A percentile compares a stretch with the other conserved stretches of the same genome.
These are phyloP conservation scores for Nannobrachium achirus DNA, from an alignment of 2,113 vertebrate species.

Conservation along the genomic window DNA sequence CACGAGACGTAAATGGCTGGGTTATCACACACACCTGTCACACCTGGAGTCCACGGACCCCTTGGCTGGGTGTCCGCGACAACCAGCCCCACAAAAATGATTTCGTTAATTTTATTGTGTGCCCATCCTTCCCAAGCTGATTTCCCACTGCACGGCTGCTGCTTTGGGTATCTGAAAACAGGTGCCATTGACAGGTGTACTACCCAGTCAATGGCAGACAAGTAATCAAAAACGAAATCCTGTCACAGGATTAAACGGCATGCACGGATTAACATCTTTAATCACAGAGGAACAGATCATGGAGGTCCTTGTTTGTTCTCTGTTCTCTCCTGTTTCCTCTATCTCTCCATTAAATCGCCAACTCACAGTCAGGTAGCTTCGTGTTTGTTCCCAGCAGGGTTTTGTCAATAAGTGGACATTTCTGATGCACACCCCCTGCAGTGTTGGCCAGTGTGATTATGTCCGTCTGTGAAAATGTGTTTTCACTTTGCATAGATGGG, in stretches of 20 bases:
- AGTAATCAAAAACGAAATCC: slow-evolving; percentile 44
- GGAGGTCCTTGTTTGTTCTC: slow-evolving; percentile 62
- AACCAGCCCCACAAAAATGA: too few species aligned
- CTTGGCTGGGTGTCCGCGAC: too few species aligned
- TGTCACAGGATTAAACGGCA: slow-evolving; percentile 54
- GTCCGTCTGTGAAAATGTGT: slow-evolving; percentile 53
- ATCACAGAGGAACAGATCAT: slow-evolving; percentile 62
- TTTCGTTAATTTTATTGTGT: too few species aligned
- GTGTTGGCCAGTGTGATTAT: slow-evolving; percentile 69
- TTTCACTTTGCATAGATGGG: slow-evolving; percentile 63
- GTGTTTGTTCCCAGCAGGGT: slow-evolving; percentile 55
- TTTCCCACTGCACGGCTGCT: slow-evolving; percentile 9
- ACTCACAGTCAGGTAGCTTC: slow-evolving; percentile 48
- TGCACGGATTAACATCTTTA: slow-evolving; percentile 65
- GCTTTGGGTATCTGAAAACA: slow-evolving; percentile 3
- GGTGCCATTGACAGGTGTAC: slow-evolving; percentile 21
- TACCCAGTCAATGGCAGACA: background rate
- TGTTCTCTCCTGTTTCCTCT: slow-evolving; percentile 56
- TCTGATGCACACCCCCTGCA: slow-evolving; percentile 61
- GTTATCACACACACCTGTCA: too few species aligned
- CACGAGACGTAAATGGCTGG: too few species aligned
- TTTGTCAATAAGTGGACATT: slow-evolving; percentile 34
- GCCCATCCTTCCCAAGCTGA: too few species aligned
- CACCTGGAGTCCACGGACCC: too few species aligned
- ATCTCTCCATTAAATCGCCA: slow-evolving; percentile 54